These are phyloP conservation scores for Ligdia adustata DNA, from an alignment of 2,888 invertebrate species.

Conservation along the genomic window DNA sequence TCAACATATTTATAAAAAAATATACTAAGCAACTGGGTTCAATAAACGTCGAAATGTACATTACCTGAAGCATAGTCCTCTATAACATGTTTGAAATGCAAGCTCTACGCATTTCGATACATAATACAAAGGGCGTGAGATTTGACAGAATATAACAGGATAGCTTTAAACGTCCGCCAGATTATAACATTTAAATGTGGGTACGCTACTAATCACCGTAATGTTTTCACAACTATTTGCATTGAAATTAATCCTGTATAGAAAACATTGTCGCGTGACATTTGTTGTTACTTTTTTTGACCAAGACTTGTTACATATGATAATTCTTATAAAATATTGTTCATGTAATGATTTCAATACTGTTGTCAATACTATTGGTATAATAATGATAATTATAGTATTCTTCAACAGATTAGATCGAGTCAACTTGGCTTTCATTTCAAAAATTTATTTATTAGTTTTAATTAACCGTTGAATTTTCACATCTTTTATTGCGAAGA, in stretches of 20 bases:
- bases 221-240: conserved; percentile 35
- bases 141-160: conserved; percentile 22
- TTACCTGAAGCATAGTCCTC: conserved; percentile 30
- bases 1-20: no score
- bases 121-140: conserved; percentile 22
- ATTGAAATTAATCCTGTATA: conserved; percentile 27
- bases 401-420: conserved; percentile 43
- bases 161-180: conserved; percentile 30
- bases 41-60: conserved; percentile 26
- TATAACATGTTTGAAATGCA: conserved; percentile 24
- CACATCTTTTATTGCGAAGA: conserved; percentile 29
- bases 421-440: conserved; percentile 28
- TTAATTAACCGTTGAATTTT: conserved; percentile 31
- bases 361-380: conserved; percentile 54
- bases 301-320: conserved; percentile 27
- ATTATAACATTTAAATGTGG: conserved; percentile 6
- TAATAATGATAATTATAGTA: conserved; percentile 45
- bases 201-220: conserved; percentile 37
- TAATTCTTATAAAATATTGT: conserved; percentile 30
- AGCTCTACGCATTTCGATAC: conserved; percentile 30
- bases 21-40: conserved; percentile 35
- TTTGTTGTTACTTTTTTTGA: conserved; percentile 30
- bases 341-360: conserved; percentile 31
- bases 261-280: conserved; percentile 39
- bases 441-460: conserved; percentile 27